Conservation (phyloP, 2,888 invertebrate species). For the Malthinus seriepunctatus region DNA sequence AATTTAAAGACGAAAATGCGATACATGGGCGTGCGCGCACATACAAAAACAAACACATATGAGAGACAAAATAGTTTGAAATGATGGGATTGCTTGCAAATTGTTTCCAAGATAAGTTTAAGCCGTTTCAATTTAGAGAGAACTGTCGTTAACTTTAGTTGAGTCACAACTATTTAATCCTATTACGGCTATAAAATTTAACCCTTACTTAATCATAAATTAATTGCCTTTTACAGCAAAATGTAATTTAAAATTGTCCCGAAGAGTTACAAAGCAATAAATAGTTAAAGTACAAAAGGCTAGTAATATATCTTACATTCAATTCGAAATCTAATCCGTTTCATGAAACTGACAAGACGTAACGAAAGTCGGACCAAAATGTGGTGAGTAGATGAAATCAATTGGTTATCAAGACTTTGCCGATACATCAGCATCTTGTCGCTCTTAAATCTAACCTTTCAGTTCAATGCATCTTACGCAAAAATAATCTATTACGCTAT, state of each 20-base stretch:
- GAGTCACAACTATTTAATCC: conserved; percentile 1
- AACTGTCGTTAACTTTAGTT: conserved; percentile 39
- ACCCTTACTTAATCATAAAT: too few relatives aligned
- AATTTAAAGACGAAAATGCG: conserved; percentile 46
- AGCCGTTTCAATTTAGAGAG: conserved; percentile 44
- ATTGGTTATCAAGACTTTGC: conserved; percentile 45
- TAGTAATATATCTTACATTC: conserved; percentile 48
- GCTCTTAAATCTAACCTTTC: conserved; percentile 38
- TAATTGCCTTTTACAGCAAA: too few relatives aligned
- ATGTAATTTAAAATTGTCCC: neutral
- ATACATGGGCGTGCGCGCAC: conserved; percentile 34
- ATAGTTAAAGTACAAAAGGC: conserved; percentile 42
- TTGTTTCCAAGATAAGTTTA: conserved; percentile 49
- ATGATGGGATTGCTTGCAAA: conserved; percentile 51
- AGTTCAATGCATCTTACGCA: conserved; percentile 26
- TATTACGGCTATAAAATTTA: too few relatives aligned
- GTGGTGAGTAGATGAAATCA: conserved; percentile 47
- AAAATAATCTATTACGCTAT: conserved; percentile 38
- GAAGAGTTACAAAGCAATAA: conserved; percentile 29
- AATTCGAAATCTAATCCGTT: conserved; percentile 47
- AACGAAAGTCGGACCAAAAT: conserved; percentile 45
- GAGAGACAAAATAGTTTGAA: conserved; percentile 47
- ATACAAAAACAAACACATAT: too few relatives aligned
- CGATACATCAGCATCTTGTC: conserved; percentile 42
- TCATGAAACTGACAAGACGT: conserved; percentile 46